phyloP scores from a whole-genome alignment of 1,140 invertebrate species.

The Macrotrachela quadricornifera region DNA sequence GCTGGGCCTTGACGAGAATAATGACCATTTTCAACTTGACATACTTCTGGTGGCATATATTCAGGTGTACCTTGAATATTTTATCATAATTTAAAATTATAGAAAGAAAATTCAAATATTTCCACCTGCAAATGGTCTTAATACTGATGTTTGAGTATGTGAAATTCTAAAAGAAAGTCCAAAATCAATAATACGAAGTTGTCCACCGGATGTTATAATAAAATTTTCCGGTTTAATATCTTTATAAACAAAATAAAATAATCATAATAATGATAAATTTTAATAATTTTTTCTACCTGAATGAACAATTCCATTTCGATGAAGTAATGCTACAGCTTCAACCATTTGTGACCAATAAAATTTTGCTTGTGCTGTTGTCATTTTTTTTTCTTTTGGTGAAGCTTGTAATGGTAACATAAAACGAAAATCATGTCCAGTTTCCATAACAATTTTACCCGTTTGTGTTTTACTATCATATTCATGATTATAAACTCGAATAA shows the following conservation, averaged over 20 bases:
- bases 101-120: neutral
- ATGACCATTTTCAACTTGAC: neutral
- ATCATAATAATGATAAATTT: neutral
- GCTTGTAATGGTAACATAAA: neutral
- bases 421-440: neutral
- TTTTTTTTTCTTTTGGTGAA: neutral
- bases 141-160: neutral
- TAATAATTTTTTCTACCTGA: neutral
- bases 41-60: neutral
- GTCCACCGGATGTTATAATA: too few species aligned
- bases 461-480: neutral
- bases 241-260: neutral
- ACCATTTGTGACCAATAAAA: neutral
- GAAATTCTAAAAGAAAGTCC: neutral
- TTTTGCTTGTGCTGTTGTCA: neutral
- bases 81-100: neutral
- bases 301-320: neutral
- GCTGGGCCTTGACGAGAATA: neutral
- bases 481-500: neutral
- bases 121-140: neutral
- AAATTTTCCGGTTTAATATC: neutral
- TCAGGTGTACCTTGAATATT: neutral
- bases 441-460: neutral
- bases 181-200: neutral
- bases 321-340: neutral